Evolutionary conservation across 2,113 vertebrate genomes (phyloP).

Genomic region (Cyanoderma ruficeps): DNA sequence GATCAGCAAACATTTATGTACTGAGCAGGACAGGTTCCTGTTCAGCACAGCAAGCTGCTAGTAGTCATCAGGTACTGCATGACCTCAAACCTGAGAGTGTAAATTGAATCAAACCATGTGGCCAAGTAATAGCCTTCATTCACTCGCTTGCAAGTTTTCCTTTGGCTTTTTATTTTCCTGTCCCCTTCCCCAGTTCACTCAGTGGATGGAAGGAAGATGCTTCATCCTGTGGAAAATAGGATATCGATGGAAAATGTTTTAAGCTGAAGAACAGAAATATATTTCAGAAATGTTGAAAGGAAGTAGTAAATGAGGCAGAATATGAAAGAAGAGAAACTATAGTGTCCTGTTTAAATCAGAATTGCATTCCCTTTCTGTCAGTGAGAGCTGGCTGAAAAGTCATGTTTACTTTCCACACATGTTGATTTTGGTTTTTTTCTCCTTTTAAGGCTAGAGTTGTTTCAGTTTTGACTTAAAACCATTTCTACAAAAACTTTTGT

Average conservation of each 20-base stretch:
- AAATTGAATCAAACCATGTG: slow-evolving; percentile 13
- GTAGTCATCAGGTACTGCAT: neutral
- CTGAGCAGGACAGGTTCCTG: neutral
- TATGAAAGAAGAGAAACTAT: neutral
- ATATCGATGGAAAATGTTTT: neutral
- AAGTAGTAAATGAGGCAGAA: neutral
- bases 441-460: neutral
- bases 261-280: neutral
- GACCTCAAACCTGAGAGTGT: neutral
- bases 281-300: neutral
- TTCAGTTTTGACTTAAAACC: neutral
- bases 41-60: slow-evolving; percentile 10
- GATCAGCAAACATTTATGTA: neutral
- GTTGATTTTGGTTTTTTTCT: neutral
- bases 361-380: neutral
- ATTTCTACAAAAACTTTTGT: neutral
- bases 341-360: neutral
- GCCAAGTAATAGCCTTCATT: neutral
- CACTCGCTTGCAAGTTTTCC: neutral
- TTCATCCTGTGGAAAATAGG: neutral
- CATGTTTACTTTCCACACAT: neutral
- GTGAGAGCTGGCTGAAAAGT: neutral
- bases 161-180: neutral
- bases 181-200: accelerated
- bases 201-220: neutral